Conservation (phyloP, 1,140 invertebrate species). For the Drosophila athabasca region DNA sequence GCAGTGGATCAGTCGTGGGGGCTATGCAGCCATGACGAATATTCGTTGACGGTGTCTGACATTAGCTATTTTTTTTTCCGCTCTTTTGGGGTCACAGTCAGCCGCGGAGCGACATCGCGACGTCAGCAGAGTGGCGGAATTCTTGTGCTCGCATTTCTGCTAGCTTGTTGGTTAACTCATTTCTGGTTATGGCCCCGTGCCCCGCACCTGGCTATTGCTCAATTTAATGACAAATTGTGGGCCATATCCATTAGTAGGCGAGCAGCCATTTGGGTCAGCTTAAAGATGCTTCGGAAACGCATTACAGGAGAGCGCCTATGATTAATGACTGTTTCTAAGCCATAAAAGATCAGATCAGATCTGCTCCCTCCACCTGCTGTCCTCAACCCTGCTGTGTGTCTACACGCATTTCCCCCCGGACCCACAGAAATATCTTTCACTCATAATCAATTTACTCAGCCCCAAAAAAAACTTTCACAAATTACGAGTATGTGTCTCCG, state of each 20-base stretch:
- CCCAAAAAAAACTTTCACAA: conserved; percentile 54
- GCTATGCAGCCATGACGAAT: conserved; percentile 78
- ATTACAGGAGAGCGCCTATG: conserved; percentile 21
- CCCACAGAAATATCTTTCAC: conserved; percentile 11
- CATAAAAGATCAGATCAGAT: no score
- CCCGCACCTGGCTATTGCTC: conserved; percentile 43
- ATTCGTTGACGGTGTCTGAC: conserved; percentile 73
- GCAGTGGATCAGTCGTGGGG: conserved; percentile 26
- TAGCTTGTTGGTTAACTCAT: conserved; percentile 54
- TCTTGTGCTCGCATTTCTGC: conserved; percentile 61
- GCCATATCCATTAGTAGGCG: conserved; percentile 23
- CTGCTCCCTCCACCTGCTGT: not conserved
- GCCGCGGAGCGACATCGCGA: conserved; percentile 30
- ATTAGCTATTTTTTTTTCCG: conserved; percentile 66
- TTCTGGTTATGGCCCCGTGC: conserved; percentile 47
- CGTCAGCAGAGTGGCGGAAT: conserved; percentile 62
- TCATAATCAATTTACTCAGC: conserved; percentile 61
- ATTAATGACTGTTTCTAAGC: conserved; percentile 27
- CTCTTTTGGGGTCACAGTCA: conserved; percentile 71
- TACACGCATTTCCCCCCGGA: not conserved
- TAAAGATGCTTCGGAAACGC: conserved; percentile 38
- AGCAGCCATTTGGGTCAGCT: conserved; percentile 40
- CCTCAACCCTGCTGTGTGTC: no score
- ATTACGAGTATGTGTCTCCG: no score
- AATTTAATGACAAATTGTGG: conserved; percentile 63